Evolutionary conservation across 2,888 invertebrate genomes (phyloP).

Genomic region (Poecilobothrus nobilitatus): DNA sequence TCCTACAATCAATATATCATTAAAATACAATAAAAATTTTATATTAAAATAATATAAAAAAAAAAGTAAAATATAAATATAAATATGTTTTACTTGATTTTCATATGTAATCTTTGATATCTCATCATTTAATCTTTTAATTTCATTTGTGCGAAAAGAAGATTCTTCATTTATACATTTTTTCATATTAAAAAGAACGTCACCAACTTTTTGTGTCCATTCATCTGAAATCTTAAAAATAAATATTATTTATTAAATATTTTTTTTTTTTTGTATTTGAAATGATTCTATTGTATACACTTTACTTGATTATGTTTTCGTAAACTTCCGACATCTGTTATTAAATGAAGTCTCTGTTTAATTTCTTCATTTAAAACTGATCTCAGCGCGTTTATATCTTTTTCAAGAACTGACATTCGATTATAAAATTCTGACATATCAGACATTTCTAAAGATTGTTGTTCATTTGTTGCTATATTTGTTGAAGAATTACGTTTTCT

Average conservation of each 20-base stretch:
- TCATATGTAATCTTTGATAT: slow-evolving; percentile 48
- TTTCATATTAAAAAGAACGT: slow-evolving; percentile 43
- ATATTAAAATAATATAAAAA: no score
- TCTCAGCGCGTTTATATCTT: slow-evolving; percentile 33
- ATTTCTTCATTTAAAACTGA: slow-evolving; percentile 43
- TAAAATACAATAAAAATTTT: not conserved
- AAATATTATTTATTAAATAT: not conserved
- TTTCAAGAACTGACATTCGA: slow-evolving; percentile 34
- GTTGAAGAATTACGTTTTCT: slow-evolving; percentile 17
- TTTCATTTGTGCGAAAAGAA: slow-evolving; percentile 45
- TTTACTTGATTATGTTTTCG: slow-evolving; percentile 40
- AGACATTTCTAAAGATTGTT: slow-evolving; percentile 26
- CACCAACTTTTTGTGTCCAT: slow-evolving; percentile 37
- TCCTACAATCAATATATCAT: not conserved
- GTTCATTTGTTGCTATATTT: slow-evolving; percentile 20
- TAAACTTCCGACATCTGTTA: slow-evolving; percentile 41
- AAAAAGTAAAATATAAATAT: no score
- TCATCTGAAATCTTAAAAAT: slow-evolving; percentile 33
- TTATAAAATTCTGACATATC: slow-evolving; percentile 29
- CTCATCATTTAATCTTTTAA: slow-evolving; percentile 50
- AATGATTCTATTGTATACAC: not conserved
- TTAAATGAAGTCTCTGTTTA: slow-evolving; percentile 39
- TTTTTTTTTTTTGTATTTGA: not conserved
- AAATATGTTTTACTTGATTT: slow-evolving; percentile 22
- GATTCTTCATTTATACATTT: slow-evolving; percentile 49